Base-by-base conservation (phyloP, 64 coral and sea anemone genomes). In the Pocillopora damicornis region DNA sequence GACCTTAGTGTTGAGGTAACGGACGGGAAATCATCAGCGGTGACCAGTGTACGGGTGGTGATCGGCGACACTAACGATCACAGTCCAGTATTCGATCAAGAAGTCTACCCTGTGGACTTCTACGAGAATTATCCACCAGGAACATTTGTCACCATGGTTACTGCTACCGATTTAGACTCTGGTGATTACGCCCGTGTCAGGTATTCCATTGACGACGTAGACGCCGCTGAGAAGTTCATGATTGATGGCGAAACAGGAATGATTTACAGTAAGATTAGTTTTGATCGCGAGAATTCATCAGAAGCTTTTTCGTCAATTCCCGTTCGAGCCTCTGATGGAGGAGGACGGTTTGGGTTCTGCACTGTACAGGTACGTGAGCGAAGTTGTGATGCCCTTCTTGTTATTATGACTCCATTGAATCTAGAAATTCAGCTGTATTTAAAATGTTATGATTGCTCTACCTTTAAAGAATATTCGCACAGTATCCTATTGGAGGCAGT, bases 81-180 rank as follows among this genome's bases (percentile, higher is more conserved):
- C 60, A 95, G 85, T 10, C 97, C 97, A 5, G 76, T 91, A 38
- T 99, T 99, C 80, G 91, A 80, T 57, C 83, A 92, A 38, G 88
- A 88, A 56, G 61, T 93, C 13, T 95, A 95, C 60, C 20, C 63
- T 4, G 91, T 92, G 9, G 75, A 92, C 4, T 88, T 99, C 78
- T 61, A 95, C 11, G 97, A 99, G 61, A 99, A 99, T 58, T 87
- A 95, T 60, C 97, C 97, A 0, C 78, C 89, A 57, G 97, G 91
- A 1, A 95, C 88, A 6, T 99, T 95, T 76, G 93, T 99, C 51
- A 90, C 93, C 83, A 99, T 99, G 97, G 97, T 99, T 68, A 78
- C 97, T 9, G 97, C 97, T 42, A 93, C 97, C 0, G 97, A 99
- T 75, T 75, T 71, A 58, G 97, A 99, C 75, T 95, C 97, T 79